phyloP scores from a whole-genome alignment of 2,888 invertebrate species.

The Gastracanthus pulcherrimus region DNA sequence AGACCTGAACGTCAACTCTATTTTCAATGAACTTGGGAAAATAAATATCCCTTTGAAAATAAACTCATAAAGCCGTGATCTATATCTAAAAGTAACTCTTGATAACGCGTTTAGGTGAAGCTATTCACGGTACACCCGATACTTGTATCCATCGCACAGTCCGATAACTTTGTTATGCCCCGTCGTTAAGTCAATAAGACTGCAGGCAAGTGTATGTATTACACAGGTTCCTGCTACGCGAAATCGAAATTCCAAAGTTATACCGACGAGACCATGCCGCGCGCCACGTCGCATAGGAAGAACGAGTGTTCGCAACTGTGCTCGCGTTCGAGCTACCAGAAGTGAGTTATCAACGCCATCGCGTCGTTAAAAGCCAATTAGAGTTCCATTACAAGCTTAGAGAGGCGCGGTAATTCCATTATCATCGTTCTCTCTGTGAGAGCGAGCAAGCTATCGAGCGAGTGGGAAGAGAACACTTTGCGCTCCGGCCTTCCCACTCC shows the following conservation, averaged over 20 bases:
- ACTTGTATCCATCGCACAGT: no score
- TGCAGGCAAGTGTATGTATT: background rate
- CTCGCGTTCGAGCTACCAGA: slow-evolving; percentile 54
- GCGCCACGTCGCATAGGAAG: slow-evolving; percentile 46
- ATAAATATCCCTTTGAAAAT: no score
- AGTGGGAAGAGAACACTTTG: slow-evolving; percentile 20
- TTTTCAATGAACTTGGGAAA: background rate
- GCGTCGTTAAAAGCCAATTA: slow-evolving; percentile 78
- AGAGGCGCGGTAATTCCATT: slow-evolving; percentile 73
- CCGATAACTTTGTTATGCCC: background rate
- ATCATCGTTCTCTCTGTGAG: slow-evolving; percentile 69
- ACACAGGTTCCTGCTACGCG: background rate
- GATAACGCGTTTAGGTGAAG: background rate
- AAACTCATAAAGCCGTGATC: no score
- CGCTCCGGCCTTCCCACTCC: background rate
- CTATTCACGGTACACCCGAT: no score
- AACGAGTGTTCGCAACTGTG: slow-evolving; percentile 67
- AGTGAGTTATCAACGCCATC: slow-evolving; percentile 74
- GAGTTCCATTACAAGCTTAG: slow-evolving; percentile 77
- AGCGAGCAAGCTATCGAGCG: no score
- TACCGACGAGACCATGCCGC: background rate
- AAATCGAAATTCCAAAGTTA: slow-evolving; percentile 44
- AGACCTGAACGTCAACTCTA: background rate
- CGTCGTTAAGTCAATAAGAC: slow-evolving; percentile 12
- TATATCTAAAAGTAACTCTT: no score